These are phyloP conservation scores for Tetramorium alpestre DNA, from an alignment of 1,140 invertebrate species.

Conservation along the genomic window DNA sequence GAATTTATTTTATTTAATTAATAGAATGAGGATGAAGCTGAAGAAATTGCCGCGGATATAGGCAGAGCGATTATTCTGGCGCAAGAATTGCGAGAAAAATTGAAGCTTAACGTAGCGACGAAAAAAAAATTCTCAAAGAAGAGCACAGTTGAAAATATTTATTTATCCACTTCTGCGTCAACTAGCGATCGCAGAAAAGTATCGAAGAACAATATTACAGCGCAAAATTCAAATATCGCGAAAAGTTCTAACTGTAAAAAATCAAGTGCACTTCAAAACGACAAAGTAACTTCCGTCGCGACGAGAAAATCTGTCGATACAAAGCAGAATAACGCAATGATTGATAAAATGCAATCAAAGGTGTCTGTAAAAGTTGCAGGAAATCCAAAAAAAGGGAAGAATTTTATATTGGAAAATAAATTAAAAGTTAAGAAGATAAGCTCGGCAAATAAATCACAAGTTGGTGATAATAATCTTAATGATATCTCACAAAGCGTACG, in stretches of 20 bases:
- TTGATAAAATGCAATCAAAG: not conserved
- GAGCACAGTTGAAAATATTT: not conserved
- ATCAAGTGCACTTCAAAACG: not conserved
- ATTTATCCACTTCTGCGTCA: not conserved
- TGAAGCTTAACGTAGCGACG: conserved; percentile 43
- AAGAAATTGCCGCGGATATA: conserved; percentile 77
- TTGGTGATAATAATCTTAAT: not conserved
- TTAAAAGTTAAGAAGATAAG: conserved; percentile 61
- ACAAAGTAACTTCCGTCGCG: not conserved
- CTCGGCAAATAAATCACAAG: conserved; percentile 30
- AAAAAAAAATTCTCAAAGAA: not conserved
- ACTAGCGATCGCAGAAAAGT: conserved; percentile 1
- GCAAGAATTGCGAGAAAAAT: conserved; percentile 77
- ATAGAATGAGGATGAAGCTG: conserved; percentile 62
- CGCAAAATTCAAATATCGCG: not conserved
- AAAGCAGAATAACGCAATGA: not conserved
- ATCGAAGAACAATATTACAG: not conserved
- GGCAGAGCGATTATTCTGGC: conserved; percentile 75
- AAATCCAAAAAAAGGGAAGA: conserved; percentile 64
- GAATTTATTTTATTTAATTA: conserved; percentile 22
- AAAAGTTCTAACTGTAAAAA: not conserved
- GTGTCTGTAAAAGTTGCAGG: not conserved
- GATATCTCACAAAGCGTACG: conserved; percentile 37
- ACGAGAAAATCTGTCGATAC: not conserved
- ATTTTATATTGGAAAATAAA: conserved; percentile 80